Evolutionary conservation across 2,113 vertebrate species (phyloP).

Genomic region (Irena cyanogastra): DNA sequence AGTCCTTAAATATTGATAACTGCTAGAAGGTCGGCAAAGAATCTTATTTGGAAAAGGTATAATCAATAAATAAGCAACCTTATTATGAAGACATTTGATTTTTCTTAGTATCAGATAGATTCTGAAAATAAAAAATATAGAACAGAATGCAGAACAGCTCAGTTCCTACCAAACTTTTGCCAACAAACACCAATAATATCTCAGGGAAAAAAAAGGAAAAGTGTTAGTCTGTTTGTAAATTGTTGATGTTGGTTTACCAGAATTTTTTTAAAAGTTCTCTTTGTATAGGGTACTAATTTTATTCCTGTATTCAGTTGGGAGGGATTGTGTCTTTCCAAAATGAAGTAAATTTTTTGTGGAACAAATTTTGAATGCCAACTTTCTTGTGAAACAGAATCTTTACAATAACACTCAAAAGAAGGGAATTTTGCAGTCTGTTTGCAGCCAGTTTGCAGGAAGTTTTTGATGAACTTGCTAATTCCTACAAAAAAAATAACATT

Average conservation of each 20-base stretch:
- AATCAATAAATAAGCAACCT: not conserved
- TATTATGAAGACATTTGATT: not conserved
- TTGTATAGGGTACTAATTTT: not conserved
- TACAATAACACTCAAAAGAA: not conserved
- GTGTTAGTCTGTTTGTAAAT: not conserved
- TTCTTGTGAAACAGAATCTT: not conserved
- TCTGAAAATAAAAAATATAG: not conserved
- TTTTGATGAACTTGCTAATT: not conserved
- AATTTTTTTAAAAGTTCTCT: not conserved
- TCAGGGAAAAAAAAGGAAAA: not conserved
- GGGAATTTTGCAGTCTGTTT: not conserved
- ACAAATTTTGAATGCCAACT: not conserved
- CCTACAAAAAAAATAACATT: not conserved
- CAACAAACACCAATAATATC: not conserved
- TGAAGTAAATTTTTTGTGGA: not conserved
- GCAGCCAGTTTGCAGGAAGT: not conserved
- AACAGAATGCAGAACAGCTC: not conserved
- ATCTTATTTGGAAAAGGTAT: not conserved
- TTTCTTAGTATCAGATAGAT: not conserved
- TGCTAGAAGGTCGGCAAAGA: not conserved
- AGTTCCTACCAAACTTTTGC: not conserved
- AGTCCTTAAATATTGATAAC: not conserved
- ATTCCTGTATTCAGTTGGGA: not conserved
- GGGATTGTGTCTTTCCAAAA: not conserved
- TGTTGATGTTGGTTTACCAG: not conserved